Conservation (phyloP, 2,888 invertebrate genomes). For the Chironomus tentans region DNA sequence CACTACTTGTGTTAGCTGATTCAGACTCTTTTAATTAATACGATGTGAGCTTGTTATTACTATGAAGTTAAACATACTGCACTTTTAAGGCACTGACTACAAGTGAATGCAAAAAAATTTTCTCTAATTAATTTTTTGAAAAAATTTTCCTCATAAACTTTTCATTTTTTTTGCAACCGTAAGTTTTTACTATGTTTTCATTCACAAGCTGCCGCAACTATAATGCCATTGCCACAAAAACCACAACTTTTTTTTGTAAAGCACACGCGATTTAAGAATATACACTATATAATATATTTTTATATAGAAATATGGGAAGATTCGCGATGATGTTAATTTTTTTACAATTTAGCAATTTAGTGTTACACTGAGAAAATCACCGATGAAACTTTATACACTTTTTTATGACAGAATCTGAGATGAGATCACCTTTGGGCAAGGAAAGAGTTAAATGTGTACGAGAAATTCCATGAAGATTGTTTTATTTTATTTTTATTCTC, state of each 20-base stretch:
- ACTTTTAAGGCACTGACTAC: too few relatives aligned
- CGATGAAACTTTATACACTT: neutral
- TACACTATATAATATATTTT: too few relatives aligned
- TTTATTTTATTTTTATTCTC: too few relatives aligned
- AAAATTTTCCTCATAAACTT: neutral
- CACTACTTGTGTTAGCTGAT: too few relatives aligned
- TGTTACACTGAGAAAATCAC: neutral
- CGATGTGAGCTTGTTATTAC: too few relatives aligned
- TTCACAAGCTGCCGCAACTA: too few relatives aligned
- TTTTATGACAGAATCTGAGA: neutral
- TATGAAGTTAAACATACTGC: too few relatives aligned
- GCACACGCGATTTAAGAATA: slow-evolving; percentile 3
- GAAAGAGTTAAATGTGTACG: neutral
- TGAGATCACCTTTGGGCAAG: neutral
- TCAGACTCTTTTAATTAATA: too few relatives aligned
- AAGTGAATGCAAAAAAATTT: too few relatives aligned
- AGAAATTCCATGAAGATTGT: too few relatives aligned
- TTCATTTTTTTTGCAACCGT: neutral
- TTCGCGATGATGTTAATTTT: neutral
- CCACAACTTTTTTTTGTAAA: neutral
- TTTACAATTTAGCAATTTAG: neutral
- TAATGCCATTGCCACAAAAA: neutral
- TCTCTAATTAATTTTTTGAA: too few relatives aligned
- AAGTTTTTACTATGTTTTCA: neutral
- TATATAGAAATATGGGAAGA: neutral